Conservation (phyloP, 2,113 vertebrate species). For the Aix galericulata region DNA sequence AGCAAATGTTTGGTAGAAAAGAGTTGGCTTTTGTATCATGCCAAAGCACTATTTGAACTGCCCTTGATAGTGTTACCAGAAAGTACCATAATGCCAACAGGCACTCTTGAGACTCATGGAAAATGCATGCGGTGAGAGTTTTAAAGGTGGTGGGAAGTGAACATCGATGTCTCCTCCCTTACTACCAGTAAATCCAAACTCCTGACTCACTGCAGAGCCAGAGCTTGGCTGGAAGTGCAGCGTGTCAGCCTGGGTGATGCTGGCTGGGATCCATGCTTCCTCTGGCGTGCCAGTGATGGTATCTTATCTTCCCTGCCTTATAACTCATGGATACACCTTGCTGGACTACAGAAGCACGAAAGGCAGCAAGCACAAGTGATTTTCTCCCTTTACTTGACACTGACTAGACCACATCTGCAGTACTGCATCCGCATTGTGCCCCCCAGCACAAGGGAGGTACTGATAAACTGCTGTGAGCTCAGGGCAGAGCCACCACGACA, state of each 20-base stretch:
- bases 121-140: background rate
- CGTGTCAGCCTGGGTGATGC: background rate
- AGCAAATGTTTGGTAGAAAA: background rate
- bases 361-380: fast-evolving
- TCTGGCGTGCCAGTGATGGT: background rate
- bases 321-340: background rate
- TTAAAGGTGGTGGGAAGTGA: background rate
- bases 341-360: background rate
- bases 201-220: background rate
- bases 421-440: too few species aligned
- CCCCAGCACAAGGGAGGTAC: background rate
- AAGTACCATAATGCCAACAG: background rate
- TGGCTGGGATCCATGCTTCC: background rate
- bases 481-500: background rate
- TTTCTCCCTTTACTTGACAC: background rate
- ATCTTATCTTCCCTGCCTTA: background rate
- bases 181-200: background rate
- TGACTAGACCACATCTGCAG: background rate
- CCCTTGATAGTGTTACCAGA: background rate
- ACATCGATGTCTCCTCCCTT: background rate
- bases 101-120: background rate
- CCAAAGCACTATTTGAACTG: background rate
- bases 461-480: background rate
- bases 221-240: background rate
- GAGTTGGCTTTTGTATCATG: background rate